Conservation (phyloP, 2,888 invertebrate genomes). For the Anthrax anthrax region DNA sequence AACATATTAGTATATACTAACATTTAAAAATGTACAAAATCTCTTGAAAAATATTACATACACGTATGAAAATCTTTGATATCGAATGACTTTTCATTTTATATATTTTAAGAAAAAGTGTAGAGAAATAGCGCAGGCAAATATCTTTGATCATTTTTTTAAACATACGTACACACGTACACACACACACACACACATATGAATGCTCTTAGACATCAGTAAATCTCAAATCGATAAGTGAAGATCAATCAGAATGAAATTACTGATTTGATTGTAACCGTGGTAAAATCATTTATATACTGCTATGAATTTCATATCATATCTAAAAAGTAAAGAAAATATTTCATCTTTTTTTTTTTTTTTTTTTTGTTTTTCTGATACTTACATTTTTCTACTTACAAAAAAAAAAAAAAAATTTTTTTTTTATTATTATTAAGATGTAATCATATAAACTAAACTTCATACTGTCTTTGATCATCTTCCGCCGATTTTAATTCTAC, state of each 20-base stretch:
- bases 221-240: background rate
- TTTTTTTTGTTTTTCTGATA: background rate
- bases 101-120: background rate
- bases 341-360: background rate
- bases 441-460: constrained; percentile 6
- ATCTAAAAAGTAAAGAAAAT: no score
- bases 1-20: no score
- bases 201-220: background rate
- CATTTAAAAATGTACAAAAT: no score
- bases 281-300: background rate
- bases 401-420: no score
- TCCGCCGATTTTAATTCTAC: background rate
- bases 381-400: background rate
- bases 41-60: no score
- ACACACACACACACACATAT: no score
- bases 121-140: background rate
- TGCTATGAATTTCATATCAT: background rate
- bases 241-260: background rate
- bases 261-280: background rate
- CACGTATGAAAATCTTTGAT: background rate
- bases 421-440: constrained; percentile 5
- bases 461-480: constrained; percentile 4
- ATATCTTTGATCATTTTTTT: background rate
- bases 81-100: background rate
- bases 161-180: no score